A percentile compares a stretch with the other conserved stretches of the same genome.
These are phyloP conservation scores for Eubucco bourcierii DNA, from an alignment of 2,113 vertebrate genomes.

Conservation along the genomic window DNA sequence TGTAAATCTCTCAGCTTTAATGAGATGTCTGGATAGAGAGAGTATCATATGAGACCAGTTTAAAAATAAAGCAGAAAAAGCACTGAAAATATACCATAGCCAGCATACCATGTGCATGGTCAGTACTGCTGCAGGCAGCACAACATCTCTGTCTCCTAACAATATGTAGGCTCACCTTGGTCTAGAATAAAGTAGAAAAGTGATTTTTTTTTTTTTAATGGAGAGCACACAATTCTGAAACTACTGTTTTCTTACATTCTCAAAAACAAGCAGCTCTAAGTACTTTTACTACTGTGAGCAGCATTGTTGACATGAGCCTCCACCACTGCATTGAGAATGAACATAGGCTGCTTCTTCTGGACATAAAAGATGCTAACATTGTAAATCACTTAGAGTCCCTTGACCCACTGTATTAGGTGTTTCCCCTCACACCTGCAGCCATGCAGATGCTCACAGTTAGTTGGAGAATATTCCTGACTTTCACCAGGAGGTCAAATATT, in stretches of 20 bases:
- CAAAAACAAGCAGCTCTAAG: not conserved
- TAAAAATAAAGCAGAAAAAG: slow-evolving; percentile 24
- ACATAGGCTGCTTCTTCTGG: not conserved
- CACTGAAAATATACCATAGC: not conserved
- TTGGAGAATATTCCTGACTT: slow-evolving; percentile 55
- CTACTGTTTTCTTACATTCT: not conserved
- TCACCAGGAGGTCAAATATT: slow-evolving; percentile 31
- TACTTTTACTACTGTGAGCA: not conserved
- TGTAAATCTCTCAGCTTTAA: slow-evolving; percentile 55
- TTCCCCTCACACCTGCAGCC: slow-evolving; percentile 21
- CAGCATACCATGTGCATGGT: not conserved
- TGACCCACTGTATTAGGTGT: not conserved
- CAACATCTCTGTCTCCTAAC: not conserved
- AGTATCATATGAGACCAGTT: not conserved
- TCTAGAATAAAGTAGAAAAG: not conserved
- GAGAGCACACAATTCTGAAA: not conserved
- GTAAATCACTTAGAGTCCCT: not conserved
- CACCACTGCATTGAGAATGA: not conserved
- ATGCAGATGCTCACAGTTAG: slow-evolving; percentile 23
- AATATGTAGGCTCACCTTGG: not conserved
- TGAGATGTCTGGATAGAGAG: slow-evolving; percentile 17
- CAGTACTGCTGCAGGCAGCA: not conserved
- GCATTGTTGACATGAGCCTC: not conserved
- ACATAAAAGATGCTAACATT: not conserved
- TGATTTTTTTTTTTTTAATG: not conserved